Conservation (phyloP, 1,140 invertebrate species). For the Cheumatopsyche charites region DNA sequence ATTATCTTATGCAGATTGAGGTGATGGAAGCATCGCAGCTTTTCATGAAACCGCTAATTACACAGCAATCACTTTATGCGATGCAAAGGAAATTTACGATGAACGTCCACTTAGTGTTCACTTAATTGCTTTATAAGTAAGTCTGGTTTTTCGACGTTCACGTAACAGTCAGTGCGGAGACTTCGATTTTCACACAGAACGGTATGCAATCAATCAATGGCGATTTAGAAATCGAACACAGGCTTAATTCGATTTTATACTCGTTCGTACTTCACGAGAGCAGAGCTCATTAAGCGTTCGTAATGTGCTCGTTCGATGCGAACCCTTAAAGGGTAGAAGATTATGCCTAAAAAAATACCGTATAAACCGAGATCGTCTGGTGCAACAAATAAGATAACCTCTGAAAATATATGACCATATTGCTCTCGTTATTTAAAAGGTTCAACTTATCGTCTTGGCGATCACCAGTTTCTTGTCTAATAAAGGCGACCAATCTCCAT, state of each 20-base stretch:
- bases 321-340: conserved; percentile 24
- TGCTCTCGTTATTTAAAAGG: conserved; percentile 41
- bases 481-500: conserved; percentile 38
- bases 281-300: conserved; percentile 11
- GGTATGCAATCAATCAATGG: no score
- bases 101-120: conserved; percentile 3
- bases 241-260: no score
- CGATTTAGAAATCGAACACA: no score
- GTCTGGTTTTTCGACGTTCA: conserved; percentile 6
- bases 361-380: conserved; percentile 26
- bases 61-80: conserved; percentile 21
- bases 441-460: conserved; percentile 31
- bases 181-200: no score
- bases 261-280: no score
- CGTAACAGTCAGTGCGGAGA: neutral
- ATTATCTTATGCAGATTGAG: conserved; percentile 17
- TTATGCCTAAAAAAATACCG: conserved; percentile 29
- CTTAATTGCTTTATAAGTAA: conserved; percentile 30
- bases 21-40: conserved; percentile 1
- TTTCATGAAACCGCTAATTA: conserved; percentile 31
- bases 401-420: conserved; percentile 44
- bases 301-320: conserved; percentile 4
- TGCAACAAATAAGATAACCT: conserved; percentile 36
- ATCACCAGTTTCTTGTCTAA: conserved; percentile 42
- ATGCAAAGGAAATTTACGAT: conserved; percentile 18